Percentiles rank a stretch among this genome's conserved stretches.
phyloP scores from a whole-genome alignment of 1,140 invertebrate genomes.

The Papilio xuthus region DNA sequence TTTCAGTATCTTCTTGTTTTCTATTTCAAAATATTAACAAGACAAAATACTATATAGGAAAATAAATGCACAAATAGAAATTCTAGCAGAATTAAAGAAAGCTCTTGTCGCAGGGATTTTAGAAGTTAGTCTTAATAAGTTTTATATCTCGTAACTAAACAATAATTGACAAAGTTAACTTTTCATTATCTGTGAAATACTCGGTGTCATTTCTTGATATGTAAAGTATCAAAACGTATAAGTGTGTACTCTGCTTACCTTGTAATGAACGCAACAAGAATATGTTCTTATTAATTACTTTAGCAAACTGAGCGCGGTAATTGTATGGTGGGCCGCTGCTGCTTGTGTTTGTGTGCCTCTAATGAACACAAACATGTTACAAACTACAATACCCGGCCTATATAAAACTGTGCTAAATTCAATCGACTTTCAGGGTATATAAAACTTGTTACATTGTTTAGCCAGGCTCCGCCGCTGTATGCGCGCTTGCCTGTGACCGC shows the following conservation, averaged over 20 bases:
- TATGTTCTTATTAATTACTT: slow-evolving; percentile 30
- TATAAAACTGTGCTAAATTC: slow-evolving; percentile 22
- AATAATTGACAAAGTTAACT: neutral
- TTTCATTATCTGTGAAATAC: neutral
- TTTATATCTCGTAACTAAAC: neutral
- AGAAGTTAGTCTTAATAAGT: neutral
- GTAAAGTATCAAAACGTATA: neutral
- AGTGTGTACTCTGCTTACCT: neutral
- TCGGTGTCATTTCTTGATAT: neutral
- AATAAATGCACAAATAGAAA: no score
- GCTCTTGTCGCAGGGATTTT: neutral
- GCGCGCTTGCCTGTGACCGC: slow-evolving; percentile 51
- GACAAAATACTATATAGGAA: no score
- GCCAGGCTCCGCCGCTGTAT: neutral
- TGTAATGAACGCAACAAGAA: neutral
- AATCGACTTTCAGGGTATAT: slow-evolving; percentile 6
- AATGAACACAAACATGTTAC: slow-evolving; percentile 33
- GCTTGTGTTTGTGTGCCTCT: slow-evolving; percentile 22
- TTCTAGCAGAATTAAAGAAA: neutral
- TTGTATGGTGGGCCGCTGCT: neutral
- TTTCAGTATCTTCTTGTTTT: no score
- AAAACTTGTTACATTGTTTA: slow-evolving; percentile 1
- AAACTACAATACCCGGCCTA: slow-evolving; percentile 35
- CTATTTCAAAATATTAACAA: no score
- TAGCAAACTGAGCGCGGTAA: slow-evolving; percentile 5